Conservation (phyloP, 1,140 invertebrate species). For the Leptinotarsa lineolata region DNA sequence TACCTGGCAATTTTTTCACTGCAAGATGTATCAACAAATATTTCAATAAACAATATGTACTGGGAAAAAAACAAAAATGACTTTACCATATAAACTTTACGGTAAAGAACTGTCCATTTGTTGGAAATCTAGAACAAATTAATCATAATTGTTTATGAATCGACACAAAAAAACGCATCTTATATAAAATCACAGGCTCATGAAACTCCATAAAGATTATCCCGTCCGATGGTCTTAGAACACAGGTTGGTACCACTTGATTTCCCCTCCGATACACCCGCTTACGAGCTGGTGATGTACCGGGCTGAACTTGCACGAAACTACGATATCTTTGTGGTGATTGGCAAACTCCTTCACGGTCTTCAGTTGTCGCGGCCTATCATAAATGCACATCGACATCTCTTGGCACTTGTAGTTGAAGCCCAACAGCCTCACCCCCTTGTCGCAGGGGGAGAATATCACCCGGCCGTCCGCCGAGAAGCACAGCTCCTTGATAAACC, state of each 20-base stretch:
- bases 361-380: slow-evolving; percentile 56
- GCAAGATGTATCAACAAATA: too few species aligned
- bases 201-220: too few species aligned
- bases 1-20: too few species aligned
- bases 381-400: slow-evolving; percentile 70
- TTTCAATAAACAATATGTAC: too few species aligned
- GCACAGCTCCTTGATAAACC: slow-evolving; percentile 86
- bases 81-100: too few species aligned
- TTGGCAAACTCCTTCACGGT: slow-evolving; percentile 70
- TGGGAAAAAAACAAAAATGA: too few species aligned
- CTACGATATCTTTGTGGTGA: slow-evolving; percentile 82
- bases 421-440: slow-evolving; percentile 79
- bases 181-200: too few species aligned
- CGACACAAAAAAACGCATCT: too few species aligned
- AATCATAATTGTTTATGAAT: too few species aligned
- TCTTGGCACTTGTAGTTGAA: slow-evolving; percentile 81
- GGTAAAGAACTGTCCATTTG: too few species aligned
- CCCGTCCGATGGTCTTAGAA: slow-evolving; percentile 37
- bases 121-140: too few species aligned
- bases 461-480: slow-evolving; percentile 87
- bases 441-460: slow-evolving; percentile 86
- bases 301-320: slow-evolving; percentile 90
- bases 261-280: slow-evolving; percentile 83
- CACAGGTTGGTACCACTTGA: slow-evolving; percentile 86
- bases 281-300: slow-evolving; percentile 82